Evolutionary conservation across 2,888 invertebrate species (phyloP).

Genomic region (Lacanobia oleracea): DNA sequence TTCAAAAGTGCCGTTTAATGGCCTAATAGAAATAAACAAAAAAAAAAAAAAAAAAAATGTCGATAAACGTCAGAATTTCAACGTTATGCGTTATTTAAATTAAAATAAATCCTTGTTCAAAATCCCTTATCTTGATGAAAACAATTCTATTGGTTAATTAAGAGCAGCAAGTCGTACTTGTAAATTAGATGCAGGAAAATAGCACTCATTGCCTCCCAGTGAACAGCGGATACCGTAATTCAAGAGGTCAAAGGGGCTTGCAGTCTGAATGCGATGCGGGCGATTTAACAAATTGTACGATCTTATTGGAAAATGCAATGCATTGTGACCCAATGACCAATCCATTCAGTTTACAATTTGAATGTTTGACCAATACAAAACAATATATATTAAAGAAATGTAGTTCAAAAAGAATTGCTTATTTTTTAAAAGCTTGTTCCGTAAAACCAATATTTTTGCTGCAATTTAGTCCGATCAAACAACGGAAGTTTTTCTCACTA

Average conservation of each 20-base stretch:
- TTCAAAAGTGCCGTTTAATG: too few species aligned
- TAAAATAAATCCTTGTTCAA: too few species aligned
- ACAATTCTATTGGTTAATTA: conserved; percentile 15
- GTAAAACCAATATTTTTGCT: conserved; percentile 17
- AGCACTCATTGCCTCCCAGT: conserved; percentile 14
- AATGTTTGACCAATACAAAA: background rate
- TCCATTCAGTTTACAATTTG: background rate
- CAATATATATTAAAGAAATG: background rate
- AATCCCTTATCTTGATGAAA: background rate
- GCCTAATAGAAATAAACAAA: too few species aligned
- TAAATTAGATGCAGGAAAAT: conserved; percentile 46
- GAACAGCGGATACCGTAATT: conserved; percentile 48
- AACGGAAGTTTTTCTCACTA: conserved; percentile 36
- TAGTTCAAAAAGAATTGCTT: background rate
- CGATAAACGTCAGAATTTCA: too few species aligned
- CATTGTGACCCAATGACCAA: conserved; percentile 1
- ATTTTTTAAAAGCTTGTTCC: background rate
- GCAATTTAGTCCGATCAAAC: conserved; percentile 18
- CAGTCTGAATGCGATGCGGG: conserved; percentile 44
- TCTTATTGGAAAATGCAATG: conserved; percentile 37
- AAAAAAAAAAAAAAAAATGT: too few species aligned
- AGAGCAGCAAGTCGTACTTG: conserved; percentile 25
- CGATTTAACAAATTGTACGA: conserved; percentile 31
- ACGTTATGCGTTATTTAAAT: too few species aligned
- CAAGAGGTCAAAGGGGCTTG: conserved; percentile 45